Evolutionary conservation across 92 coral and sea anemone species (phyloP).

Genomic region (Palythoa grandiflora): DNA sequence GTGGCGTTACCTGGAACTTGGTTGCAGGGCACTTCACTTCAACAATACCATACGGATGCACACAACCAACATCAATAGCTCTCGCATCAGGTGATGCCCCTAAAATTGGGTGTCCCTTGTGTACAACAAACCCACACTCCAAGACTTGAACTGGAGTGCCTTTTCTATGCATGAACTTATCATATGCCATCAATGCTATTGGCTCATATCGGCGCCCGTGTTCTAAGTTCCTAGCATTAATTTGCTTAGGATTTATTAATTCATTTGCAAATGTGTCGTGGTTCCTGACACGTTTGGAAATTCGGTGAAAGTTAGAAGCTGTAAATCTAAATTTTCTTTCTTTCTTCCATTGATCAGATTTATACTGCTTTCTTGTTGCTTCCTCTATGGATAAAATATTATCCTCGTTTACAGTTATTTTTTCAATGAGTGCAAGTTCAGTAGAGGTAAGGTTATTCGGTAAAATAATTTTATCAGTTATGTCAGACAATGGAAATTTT

Average conservation of each 20-base stretch:
- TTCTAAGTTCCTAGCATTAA: slow-evolving; percentile 6
- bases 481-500: neutral
- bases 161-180: slow-evolving; percentile 49
- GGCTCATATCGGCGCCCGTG: too few species aligned
- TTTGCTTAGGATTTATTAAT: slow-evolving; percentile 52
- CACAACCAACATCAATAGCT: neutral
- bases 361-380: slow-evolving; percentile 55
- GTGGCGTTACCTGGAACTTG: too few species aligned
- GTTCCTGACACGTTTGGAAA: slow-evolving; percentile 48
- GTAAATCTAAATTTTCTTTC: slow-evolving; percentile 61
- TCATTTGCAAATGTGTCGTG: slow-evolving; percentile 50
- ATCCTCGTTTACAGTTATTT: slow-evolving; percentile 4
- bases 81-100: slow-evolving; percentile 67
- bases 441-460: neutral
- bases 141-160: slow-evolving; percentile 59
- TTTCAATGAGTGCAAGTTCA: slow-evolving; percentile 9
- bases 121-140: slow-evolving; percentile 55
- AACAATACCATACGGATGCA: too few species aligned
- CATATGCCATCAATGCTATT: slow-evolving; percentile 28
- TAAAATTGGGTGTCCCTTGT: slow-evolving; percentile 43
- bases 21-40: too few species aligned
- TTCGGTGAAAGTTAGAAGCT: slow-evolving; percentile 60
- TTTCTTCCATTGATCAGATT: slow-evolving; percentile 43
- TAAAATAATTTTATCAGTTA: neutral
- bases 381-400: slow-evolving; percentile 53